Conservation (phyloP, 2,888 invertebrate species). For the Cephus rjabovi region DNA sequence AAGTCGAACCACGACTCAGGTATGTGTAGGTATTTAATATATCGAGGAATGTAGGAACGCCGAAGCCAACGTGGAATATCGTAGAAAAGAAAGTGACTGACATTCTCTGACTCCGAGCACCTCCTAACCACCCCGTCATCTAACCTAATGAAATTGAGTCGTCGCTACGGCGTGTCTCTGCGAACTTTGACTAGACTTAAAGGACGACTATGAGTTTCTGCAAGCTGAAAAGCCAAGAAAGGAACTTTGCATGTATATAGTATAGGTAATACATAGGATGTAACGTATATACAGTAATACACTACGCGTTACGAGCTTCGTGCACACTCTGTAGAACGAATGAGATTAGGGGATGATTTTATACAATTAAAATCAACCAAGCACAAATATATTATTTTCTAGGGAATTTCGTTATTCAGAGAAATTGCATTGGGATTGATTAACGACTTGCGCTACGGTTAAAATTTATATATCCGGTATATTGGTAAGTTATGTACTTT, state of each 20-base stretch:
- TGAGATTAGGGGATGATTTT: neutral
- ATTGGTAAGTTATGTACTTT: neutral
- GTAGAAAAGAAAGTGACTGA: neutral
- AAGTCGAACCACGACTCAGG: constrained; percentile 1
- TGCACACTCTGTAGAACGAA: neutral
- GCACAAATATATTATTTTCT: neutral
- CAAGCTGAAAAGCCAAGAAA: neutral
- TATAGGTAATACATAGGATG: neutral
- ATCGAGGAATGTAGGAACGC: constrained; percentile 15
- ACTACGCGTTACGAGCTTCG: neutral
- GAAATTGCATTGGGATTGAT: neutral
- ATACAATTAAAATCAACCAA: neutral
- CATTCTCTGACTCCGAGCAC: neutral
- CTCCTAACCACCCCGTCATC: neutral
- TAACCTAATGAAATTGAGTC: constrained; percentile 1
- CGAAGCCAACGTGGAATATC: constrained; percentile 5
- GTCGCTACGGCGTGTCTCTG: neutral
- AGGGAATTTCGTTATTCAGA: neutral
- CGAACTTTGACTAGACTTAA: neutral
- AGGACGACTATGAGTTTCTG: neutral
- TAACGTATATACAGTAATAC: neutral
- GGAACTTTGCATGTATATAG: neutral
- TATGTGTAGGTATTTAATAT: constrained; percentile 21
- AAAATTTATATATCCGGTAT: neutral
- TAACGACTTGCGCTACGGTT: no score